Conservation (phyloP, 2,113 vertebrate genomes). For the Nettapus auritus region DNA sequence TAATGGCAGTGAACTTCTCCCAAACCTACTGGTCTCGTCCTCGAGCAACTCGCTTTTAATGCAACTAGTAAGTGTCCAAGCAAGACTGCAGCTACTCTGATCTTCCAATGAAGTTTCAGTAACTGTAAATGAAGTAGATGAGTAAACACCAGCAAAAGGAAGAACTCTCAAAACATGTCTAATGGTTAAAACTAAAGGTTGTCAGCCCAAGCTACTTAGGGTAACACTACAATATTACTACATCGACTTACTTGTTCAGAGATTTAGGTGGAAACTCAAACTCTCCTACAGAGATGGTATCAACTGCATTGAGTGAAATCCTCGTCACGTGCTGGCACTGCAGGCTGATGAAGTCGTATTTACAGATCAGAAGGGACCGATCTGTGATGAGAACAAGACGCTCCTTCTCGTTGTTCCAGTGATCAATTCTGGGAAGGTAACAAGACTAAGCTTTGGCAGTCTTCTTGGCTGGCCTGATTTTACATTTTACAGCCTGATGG, state of each 20-base stretch:
- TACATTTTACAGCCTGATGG: neutral
- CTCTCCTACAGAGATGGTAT: constrained; percentile 91
- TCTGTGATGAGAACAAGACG: constrained; percentile 92
- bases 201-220: neutral
- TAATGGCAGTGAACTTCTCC: neutral
- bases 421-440: constrained; percentile 84
- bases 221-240: accelerated
- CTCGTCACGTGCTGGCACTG: constrained; percentile 92
- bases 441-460: accelerated
- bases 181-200: accelerated
- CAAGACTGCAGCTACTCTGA: neutral
- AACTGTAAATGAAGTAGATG: neutral
- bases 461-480: neutral
- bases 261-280: constrained; percentile 96
- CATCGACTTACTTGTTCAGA: constrained; percentile 87
- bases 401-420: constrained; percentile 98
- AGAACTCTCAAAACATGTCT: neutral
- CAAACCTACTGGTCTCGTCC: neutral
- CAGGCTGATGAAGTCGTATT: constrained; percentile 96
- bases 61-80: neutral
- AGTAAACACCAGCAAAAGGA: neutral
- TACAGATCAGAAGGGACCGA: constrained; percentile 92
- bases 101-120: too few species aligned
- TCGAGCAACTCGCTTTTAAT: neutral
- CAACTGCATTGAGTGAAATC: constrained; percentile 86